Evolutionary conservation across 2,113 vertebrate genomes (phyloP).

Genomic region (Vidua macroura): DNA sequence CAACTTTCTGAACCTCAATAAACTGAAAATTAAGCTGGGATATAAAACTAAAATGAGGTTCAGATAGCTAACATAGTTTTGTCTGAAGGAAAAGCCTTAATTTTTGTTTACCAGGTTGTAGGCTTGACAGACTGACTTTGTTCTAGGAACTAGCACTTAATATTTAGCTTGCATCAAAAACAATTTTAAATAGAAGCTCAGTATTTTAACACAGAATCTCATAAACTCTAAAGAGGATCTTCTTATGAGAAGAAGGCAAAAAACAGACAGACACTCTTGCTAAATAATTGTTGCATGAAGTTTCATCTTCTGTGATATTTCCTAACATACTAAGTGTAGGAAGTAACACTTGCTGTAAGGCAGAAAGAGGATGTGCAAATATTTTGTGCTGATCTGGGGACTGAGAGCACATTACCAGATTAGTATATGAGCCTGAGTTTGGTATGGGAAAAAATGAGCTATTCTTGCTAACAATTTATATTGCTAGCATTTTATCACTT

Average conservation of each 20-base stretch:
- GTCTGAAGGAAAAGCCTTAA: background rate
- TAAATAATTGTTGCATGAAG: background rate
- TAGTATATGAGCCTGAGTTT: background rate
- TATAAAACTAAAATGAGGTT: background rate
- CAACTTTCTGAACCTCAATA: background rate
- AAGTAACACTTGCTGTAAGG: background rate
- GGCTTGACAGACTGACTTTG: background rate
- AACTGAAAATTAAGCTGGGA: background rate
- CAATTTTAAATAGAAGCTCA: slow-evolving; percentile 2
- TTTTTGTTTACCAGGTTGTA: background rate
- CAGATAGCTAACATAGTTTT: slow-evolving; percentile 16
- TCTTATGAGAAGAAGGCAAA: background rate
- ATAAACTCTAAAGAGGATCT: background rate
- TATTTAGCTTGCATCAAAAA: background rate
- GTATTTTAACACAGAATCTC: slow-evolving; percentile 38
- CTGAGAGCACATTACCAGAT: background rate
- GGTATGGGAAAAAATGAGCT: background rate
- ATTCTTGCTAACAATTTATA: background rate
- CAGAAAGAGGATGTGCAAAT: slow-evolving; percentile 43
- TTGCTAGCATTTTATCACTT: background rate
- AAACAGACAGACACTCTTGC: background rate
- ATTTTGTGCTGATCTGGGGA: background rate
- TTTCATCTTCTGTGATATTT: slow-evolving; percentile 6
- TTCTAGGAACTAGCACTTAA: background rate
- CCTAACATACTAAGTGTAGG: background rate